phyloP scores from a whole-genome alignment of 2,113 vertebrate genomes.

The Amphilophus citrinellus region DNA sequence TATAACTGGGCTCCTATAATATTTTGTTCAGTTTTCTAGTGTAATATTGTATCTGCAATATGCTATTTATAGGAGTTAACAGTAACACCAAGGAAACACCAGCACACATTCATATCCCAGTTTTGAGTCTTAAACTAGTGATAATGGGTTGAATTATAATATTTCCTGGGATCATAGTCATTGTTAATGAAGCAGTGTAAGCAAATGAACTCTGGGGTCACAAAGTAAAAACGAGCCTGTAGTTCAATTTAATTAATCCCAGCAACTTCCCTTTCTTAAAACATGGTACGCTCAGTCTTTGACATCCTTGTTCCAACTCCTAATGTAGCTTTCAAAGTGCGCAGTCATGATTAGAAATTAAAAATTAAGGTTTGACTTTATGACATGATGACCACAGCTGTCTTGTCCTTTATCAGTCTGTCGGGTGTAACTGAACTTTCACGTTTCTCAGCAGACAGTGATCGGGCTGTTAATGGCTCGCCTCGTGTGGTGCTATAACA shows the following conservation, averaged over 20 bases:
- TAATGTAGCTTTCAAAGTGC: background rate
- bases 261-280: background rate
- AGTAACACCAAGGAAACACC: background rate
- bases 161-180: background rate
- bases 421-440: background rate
- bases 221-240: background rate
- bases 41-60: background rate
- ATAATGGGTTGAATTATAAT: background rate
- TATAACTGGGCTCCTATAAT: too few relatives aligned
- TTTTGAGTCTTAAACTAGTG: background rate
- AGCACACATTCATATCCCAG: background rate
- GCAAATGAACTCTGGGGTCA: constrained; percentile 3
- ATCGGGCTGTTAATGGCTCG: background rate
- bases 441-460: background rate
- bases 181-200: background rate
- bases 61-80: background rate
- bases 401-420: background rate
- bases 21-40: too few relatives aligned
- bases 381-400: background rate
- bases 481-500: background rate
- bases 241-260: background rate
- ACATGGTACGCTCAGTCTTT: background rate
- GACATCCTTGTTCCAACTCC: background rate
- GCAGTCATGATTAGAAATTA: background rate
- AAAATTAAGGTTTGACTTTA: constrained; percentile 4